These are phyloP conservation scores for Diarsia rubi DNA, from an alignment of 2,888 invertebrate species.

Conservation along the genomic window DNA sequence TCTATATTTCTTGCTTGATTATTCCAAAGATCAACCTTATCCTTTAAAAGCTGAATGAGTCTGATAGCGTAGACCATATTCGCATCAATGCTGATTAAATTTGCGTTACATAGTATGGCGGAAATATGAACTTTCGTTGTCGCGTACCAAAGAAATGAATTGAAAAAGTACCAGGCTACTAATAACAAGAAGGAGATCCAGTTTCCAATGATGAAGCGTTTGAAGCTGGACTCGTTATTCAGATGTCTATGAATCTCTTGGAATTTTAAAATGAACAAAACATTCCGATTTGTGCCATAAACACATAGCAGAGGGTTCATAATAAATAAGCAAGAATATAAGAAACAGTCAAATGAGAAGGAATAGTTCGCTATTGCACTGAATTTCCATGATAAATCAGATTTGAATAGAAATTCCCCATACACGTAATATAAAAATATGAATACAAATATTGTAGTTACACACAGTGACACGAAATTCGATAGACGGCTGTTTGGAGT, in stretches of 20 bases:
- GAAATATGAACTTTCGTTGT: background rate
- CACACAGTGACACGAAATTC: conserved; percentile 10
- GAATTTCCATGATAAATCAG: background rate
- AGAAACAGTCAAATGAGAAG: background rate
- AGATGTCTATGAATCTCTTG: conserved; percentile 24
- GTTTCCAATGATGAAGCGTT: conserved; percentile 1
- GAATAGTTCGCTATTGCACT: background rate
- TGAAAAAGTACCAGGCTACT: background rate
- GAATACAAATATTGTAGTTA: background rate
- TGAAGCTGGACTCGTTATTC: background rate
- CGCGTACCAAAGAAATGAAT: background rate
- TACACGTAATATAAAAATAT: background rate
- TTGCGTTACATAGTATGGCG: background rate
- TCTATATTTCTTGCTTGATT: background rate
- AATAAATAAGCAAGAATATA: background rate
- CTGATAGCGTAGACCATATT: background rate
- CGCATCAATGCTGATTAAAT: background rate
- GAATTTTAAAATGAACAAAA: conserved; percentile 4
- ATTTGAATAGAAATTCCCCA: background rate
- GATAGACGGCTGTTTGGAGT: background rate
- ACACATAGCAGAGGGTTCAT: background rate
- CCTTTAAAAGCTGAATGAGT: conserved; percentile 4
- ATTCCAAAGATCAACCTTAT: conserved; percentile 15
- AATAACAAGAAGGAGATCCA: conserved; percentile 1
- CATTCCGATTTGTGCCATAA: background rate